Base-by-base conservation (phyloP, 2,888 invertebrate species). In the Fragum whitleyi region DNA sequence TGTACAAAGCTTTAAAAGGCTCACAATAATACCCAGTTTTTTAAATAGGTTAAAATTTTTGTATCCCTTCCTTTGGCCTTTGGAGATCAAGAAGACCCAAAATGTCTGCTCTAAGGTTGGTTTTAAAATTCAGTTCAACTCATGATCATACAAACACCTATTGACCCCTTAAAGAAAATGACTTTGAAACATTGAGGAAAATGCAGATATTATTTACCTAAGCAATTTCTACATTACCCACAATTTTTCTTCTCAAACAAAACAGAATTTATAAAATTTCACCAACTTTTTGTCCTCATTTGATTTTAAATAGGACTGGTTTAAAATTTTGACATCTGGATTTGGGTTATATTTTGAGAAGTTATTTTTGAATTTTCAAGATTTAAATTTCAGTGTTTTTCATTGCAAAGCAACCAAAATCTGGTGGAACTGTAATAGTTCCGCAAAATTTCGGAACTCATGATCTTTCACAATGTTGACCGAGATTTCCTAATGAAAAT, bases 21-120 rank as follows among this genome's bases (percentile, higher is more conserved):
- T 47, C 14, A 47, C 47, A 47, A 47, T 39, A 47, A 47, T 47
- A 47, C 47, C 47, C 47, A 47, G 47, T 47, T 47, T n/a, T n/a
- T n/a, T 47, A 47, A 47, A 47, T 9, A 36, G 32, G 47, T 19
- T 47, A 47, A 47, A 47, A 47, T 3, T 47, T 47, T 47, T 47
- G 47, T 47, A 47, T 47, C 47, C 47, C 47, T 19, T 47, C n/a
- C 47, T 47, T 47, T 47, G 47, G 47, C n/a, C 47, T 36, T 6
- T 36, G 32, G 32, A 36, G 32, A 36, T 36, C 9, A 36, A n/a
- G n/a, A n/a, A n/a, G n/a, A n/a, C n/a, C n/a, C n/a, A n/a, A n/a
- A n/a, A n/a, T n/a, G n/a, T n/a, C n/a, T n/a, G n/a, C n/a, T n/a
- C n/a, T n/a, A n/a, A n/a, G n/a, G n/a, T n/a, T n/a, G n/a, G n/a